Evolutionary conservation across 35 echinoderm and acorn worm genomes (phyloP), one percentile per base, ranked within the genome.

Genomic region (Diadema setosum): DNA sequence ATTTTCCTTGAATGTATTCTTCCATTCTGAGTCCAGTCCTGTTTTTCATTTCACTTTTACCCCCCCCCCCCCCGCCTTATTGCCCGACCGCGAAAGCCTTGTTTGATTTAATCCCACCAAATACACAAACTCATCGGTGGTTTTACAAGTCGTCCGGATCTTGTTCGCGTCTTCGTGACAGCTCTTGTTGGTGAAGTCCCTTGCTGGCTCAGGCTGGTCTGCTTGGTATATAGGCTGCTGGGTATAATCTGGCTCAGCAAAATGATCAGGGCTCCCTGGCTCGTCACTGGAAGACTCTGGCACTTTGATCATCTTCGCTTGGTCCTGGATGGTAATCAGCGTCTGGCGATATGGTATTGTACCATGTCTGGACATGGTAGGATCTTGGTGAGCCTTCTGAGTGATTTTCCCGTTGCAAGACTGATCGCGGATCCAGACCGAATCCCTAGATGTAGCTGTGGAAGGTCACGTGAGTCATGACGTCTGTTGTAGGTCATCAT

Each of bases 381-480:
- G 80, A 83, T 30, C 80, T 25, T 29, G 76, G 87, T 27, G 50
- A 3, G 75, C 5, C 18, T 46, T 20, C 0, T 3, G n/a, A 20
- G 67, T 16, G 34, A 90, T 42, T 29, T 57, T 15, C 5, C 59
- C 87, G 45, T 83, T 25, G 30, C 56, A 41, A 45, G 36, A 20
- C 39, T 90, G 87, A 39, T 90, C 87, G n/a, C 48, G 31, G 32
- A 82, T 24, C 49, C 75, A 89, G 15, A 89, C 74, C 24, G 15
- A 4, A 37, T 89, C 73, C 87, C 87, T 32, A 25, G 49, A 15
- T 60, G 8, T 4, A 89, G 73, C 1, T 11, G 24, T 33, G 87
- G 50, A 15, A 82, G n/a, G 3, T 25, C 29, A 34, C 35, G 39
- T 1, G 87, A 21, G 5, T 40, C 12, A 30, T 89, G 75, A 33